These are phyloP conservation scores for Picus viridis DNA, from an alignment of 2,797 vertebrate genomes.

Conservation along the genomic window DNA sequence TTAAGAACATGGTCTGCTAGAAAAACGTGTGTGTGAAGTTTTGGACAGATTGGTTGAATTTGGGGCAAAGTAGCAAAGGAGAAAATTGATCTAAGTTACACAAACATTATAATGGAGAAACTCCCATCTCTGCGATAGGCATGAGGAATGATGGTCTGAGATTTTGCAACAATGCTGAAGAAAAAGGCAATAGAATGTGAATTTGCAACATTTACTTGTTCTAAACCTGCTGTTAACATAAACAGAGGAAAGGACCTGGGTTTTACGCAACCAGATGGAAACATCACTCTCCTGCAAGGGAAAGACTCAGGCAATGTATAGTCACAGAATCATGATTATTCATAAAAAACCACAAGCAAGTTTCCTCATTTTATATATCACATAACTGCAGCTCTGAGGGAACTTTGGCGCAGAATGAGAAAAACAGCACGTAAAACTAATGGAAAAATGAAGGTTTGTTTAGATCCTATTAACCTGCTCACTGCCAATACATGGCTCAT, in stretches of 20 bases:
- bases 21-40: background rate
- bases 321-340: background rate
- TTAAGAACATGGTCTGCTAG: background rate
- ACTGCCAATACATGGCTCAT: background rate
- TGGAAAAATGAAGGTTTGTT: constrained; percentile 23
- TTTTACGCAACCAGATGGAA: background rate
- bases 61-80: background rate
- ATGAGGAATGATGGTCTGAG: background rate
- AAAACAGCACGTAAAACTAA: background rate
- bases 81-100: background rate
- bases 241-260: background rate
- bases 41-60: background rate
- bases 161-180: constrained; percentile 13
- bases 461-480: constrained; percentile 29
- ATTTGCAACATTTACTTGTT: constrained; percentile 35
- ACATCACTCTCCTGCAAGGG: background rate
- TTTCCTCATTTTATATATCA: background rate
- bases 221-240: constrained; percentile 34
- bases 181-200: constrained; percentile 27
- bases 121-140: background rate
- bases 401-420: background rate
- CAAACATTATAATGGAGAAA: background rate
- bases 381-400: constrained; percentile 15
- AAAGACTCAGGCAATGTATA: background rate
- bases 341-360: background rate